phyloP scores from a whole-genome alignment of 2,113 vertebrate genomes.

The Myotis lucifugus region DNA sequence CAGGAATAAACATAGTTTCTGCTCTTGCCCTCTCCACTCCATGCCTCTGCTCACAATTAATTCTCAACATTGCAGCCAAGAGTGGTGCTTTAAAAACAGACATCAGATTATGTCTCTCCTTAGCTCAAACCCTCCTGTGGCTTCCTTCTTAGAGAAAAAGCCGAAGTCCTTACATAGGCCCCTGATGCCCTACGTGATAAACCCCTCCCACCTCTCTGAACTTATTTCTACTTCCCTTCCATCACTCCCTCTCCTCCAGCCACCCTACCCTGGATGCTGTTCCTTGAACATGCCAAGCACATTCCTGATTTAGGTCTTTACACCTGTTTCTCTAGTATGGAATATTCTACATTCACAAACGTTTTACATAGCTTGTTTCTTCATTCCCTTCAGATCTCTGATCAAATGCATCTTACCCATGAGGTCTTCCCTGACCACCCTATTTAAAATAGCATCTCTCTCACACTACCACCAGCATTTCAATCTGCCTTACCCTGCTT shows the following conservation, averaged over 20 bases:
- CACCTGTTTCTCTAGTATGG: neutral
- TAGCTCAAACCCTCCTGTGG: neutral
- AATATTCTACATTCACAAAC: neutral
- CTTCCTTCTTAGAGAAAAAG: constrained; percentile 27
- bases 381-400: neutral
- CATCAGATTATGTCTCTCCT: neutral
- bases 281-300: neutral
- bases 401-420: neutral
- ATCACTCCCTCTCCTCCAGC: neutral
- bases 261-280: neutral
- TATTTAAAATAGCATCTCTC: neutral
- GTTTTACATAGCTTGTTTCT: neutral
- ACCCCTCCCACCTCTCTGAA: neutral
- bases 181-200: neutral
- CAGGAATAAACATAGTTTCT: neutral
- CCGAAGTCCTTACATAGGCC: neutral
- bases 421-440: neutral
- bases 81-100: constrained; percentile 9
- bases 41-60: neutral
- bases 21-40: neutral
- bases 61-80: constrained; percentile 7
- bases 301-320: neutral
- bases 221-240: neutral
- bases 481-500: neutral
- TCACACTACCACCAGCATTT: neutral